A percentile compares a stretch with the other conserved stretches of the same genome.
Conservation (phyloP, 2,888 invertebrate genomes). For the Drosophila infuscata region DNA sequence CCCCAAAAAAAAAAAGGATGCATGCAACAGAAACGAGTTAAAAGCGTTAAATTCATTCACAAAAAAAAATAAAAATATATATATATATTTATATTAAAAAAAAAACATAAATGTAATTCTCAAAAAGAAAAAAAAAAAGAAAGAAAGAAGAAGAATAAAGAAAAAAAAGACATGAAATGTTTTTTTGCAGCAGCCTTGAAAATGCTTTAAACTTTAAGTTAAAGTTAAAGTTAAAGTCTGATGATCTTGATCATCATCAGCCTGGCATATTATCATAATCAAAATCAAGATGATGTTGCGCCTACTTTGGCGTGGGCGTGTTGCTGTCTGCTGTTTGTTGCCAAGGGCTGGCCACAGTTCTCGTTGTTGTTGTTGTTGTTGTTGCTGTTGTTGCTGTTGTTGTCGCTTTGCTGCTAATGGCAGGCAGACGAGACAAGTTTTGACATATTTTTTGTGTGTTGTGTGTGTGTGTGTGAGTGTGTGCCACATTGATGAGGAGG, state of each 20-base stretch:
- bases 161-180: not conserved
- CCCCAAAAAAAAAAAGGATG: slow-evolving; percentile 13
- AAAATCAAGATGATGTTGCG: slow-evolving; percentile 71
- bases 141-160: not conserved
- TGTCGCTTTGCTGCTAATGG: slow-evolving; percentile 71
- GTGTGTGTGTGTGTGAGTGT: slow-evolving; percentile 27
- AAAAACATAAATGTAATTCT: not conserved
- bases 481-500: slow-evolving; percentile 65
- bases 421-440: slow-evolving; percentile 81
- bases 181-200: slow-evolving; percentile 57
- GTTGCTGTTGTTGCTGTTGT: slow-evolving; percentile 35
- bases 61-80: slow-evolving; percentile 8
- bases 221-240: slow-evolving; percentile 31
- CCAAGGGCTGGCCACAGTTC: slow-evolving; percentile 54
- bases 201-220: slow-evolving; percentile 27
- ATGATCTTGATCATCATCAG: slow-evolving; percentile 64
- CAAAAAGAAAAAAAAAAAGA: not conserved
- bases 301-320: slow-evolving; percentile 67
- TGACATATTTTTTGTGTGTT: slow-evolving; percentile 74
- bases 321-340: slow-evolving; percentile 49
- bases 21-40: slow-evolving; percentile 28
- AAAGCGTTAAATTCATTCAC: slow-evolving; percentile 61
- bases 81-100: not conserved
- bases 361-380: slow-evolving; percentile 29
- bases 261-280: slow-evolving; percentile 48